A percentile compares a stretch with the other conserved stretches of the same genome.
phyloP scores from a whole-genome alignment of 2,113 vertebrate species.

The Leucopsar rothschildi region DNA sequence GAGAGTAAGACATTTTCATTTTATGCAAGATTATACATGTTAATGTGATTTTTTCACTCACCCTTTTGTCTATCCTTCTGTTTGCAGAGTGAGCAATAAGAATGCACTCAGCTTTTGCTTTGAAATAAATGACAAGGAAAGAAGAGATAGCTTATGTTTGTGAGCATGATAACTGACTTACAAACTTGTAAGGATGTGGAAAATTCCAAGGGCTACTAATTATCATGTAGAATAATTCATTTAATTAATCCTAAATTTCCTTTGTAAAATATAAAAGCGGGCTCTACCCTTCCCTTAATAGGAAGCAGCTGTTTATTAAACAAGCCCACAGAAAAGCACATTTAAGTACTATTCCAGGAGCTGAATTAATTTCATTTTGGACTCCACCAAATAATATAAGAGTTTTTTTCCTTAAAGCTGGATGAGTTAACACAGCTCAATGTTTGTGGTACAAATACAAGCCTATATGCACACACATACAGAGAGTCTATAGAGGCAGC shows the following conservation, averaged over 20 bases:
- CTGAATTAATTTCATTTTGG: neutral
- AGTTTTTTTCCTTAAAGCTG: neutral
- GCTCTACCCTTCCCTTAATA: neutral
- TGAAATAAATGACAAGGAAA: neutral
- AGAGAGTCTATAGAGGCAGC: neutral
- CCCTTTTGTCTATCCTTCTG: neutral
- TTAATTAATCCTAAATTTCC: neutral
- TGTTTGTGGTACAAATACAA: neutral
- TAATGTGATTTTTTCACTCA: neutral
- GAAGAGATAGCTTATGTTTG: neutral
- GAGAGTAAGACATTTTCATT: neutral
- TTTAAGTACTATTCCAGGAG: neutral
- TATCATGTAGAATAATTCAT: neutral
- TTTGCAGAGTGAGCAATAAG: neutral
- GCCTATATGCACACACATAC: neutral
- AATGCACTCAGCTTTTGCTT: neutral
- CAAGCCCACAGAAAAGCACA: neutral
- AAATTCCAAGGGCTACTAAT: neutral
- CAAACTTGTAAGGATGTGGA: neutral
- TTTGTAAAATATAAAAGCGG: neutral
- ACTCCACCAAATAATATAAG: neutral
- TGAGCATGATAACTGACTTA: neutral
- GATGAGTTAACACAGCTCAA: neutral
- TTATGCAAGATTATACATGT: neutral
- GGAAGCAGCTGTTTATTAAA: constrained; percentile 8